Base-by-base conservation (phyloP, 2,888 invertebrate genomes). In the Apamea sordens region DNA sequence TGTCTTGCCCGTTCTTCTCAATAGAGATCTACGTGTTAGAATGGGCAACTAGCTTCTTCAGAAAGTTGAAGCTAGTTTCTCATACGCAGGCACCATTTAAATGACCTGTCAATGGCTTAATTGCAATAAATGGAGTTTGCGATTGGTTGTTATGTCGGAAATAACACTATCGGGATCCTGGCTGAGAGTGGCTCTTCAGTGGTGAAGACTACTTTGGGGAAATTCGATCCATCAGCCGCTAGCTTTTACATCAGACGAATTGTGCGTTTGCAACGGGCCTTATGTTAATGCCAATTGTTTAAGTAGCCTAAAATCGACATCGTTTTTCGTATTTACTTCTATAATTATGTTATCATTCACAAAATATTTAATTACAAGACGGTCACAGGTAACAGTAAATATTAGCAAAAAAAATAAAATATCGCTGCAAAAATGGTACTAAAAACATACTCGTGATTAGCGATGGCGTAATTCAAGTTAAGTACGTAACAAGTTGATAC, bases 371-470 rank as follows among this genome's bases (percentile, higher is more conserved):
- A 63, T 77, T 32, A 41, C 53, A 21, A n/a, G n/a, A n/a, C 8
- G 24, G 50, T 41, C n/a, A 21, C 5, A 78, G 41, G n/a, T 61
- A 21, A 21, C 24, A 50, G 10, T 18, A 32, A 78, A 61, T 4
- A 61, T 65, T 47, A 6, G 7, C 7, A 13, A 18, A 59, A 32
- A 28, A 77, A 53, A 28, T 11, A 7, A 44, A 64, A 64, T 36
- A 21, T 36, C 8, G 4, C 21, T 8, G 15, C 3, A 32, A 53
- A 44, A 15, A 53, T 21, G 11, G 7, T 41, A n/a, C 21, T n/a
- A 78, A 78, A 67, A 82, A 74, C 28, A 13, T 4, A 41, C 7
- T 11, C 7, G 44, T 32, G 56, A 65, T 73, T 47, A 56, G 53
- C 4, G 10, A 10, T 44, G 56, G 11, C 24, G 18, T 73, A 65